These are phyloP conservation scores for Mus caroli DNA, from an alignment of 2,797 vertebrate genomes.

Conservation along the genomic window DNA sequence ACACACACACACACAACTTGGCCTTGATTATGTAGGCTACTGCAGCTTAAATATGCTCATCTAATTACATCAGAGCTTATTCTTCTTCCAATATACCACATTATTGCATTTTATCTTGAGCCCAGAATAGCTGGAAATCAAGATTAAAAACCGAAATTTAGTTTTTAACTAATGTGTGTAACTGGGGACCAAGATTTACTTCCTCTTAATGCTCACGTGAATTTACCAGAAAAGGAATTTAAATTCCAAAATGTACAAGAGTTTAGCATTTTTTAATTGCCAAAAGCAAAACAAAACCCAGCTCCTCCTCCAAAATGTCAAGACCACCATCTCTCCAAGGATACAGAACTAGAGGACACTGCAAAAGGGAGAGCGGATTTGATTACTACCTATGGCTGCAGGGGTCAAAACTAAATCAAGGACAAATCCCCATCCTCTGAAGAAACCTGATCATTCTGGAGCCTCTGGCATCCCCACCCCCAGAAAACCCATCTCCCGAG, in stretches of 20 bases:
- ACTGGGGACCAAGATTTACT: constrained; percentile 3
- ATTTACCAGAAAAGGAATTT: constrained; percentile 55
- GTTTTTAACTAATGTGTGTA: constrained; percentile 55
- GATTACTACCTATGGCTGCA: constrained; percentile 81
- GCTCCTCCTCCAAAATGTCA: constrained; percentile 72
- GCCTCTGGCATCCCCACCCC: constrained; percentile 68
- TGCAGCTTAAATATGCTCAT: constrained; percentile 69
- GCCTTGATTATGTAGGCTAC: constrained; percentile 79
- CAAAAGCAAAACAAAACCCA: neutral
- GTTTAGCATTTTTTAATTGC: constrained; percentile 74
- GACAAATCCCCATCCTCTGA: constrained; percentile 93
- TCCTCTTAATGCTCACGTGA: constrained; percentile 68
- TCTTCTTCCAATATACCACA: constrained; percentile 45
- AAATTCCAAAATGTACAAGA: constrained; percentile 67
- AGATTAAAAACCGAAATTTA: constrained; percentile 61
- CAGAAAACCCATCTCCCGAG: constrained; percentile 73
- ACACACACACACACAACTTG: constrained; percentile 72
- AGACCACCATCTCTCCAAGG: constrained; percentile 78
- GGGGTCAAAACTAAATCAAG: constrained; percentile 90
- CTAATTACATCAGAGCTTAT: constrained; percentile 74
- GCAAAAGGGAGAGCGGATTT: constrained; percentile 83
- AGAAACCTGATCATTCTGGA: constrained; percentile 92
- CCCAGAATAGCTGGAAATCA: constrained; percentile 52
- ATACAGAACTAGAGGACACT: constrained; percentile 72
- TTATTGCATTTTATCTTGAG: constrained; percentile 71